These are phyloP conservation scores for Agapornis roseicollis DNA, from an alignment of 2,113 vertebrate species.

Conservation along the genomic window DNA sequence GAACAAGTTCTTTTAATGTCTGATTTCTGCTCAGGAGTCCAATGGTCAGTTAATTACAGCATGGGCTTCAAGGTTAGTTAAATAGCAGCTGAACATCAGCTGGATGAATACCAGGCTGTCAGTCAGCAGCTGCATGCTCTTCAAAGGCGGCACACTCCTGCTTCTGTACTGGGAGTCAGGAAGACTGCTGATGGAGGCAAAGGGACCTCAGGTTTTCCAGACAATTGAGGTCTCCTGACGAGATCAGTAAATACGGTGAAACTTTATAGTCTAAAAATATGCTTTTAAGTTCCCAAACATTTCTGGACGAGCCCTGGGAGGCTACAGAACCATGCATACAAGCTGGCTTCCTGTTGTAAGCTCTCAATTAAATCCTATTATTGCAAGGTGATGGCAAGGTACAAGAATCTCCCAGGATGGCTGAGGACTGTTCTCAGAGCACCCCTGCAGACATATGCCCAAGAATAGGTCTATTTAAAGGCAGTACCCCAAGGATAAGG, in stretches of 20 bases:
- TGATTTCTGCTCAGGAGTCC: neutral
- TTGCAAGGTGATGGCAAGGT: slow-evolving; percentile 13
- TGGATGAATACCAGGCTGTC: neutral
- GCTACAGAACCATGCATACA: slow-evolving; percentile 32
- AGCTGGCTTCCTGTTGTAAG: slow-evolving; percentile 20
- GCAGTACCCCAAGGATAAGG: neutral
- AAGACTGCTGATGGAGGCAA: neutral
- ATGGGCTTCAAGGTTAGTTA: neutral
- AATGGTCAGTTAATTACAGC: neutral
- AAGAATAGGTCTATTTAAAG: neutral
- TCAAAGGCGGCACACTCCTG: neutral
- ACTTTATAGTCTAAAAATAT: slow-evolving; percentile 34
- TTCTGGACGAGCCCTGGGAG: neutral
- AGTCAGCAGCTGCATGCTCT: neutral
- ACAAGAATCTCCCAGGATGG: neutral
- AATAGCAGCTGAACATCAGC: slow-evolving; percentile 13
- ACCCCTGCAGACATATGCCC: neutral
- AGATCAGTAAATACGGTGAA: slow-evolving; percentile 47
- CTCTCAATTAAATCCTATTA: slow-evolving; percentile 19
- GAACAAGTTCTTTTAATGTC: neutral
- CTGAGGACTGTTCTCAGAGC: neutral
- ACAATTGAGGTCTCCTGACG: slow-evolving; percentile 31
- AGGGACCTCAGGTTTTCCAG: slow-evolving; percentile 35
- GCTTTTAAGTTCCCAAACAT: slow-evolving; percentile 47
- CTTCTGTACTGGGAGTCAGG: neutral